Conservation (phyloP, 2,888 invertebrate species). For the Pteria penguin region DNA sequence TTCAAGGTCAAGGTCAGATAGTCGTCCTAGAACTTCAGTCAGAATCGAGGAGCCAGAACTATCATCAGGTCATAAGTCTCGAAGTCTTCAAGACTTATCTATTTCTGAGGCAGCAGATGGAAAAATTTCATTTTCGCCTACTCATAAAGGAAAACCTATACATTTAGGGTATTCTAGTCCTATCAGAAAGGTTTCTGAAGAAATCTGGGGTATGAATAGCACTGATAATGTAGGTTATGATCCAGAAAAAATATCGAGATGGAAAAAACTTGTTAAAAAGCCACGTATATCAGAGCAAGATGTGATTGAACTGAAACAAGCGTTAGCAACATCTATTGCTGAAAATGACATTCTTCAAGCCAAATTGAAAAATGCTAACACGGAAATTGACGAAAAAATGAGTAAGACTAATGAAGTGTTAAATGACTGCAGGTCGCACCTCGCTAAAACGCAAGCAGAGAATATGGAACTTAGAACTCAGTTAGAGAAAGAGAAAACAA, state of each 20-base stretch:
- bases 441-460: slow-evolving; percentile 69
- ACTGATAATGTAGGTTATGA: slow-evolving; percentile 61
- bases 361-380: slow-evolving; percentile 69
- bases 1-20: slow-evolving; percentile 41
- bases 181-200: slow-evolving; percentile 67
- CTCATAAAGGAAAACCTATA: slow-evolving; percentile 56
- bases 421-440: slow-evolving; percentile 70
- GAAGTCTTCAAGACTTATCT: slow-evolving; percentile 61
- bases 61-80: slow-evolving; percentile 46
- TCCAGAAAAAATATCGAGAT: slow-evolving; percentile 60
- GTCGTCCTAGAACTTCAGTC: slow-evolving; percentile 6
- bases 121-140: slow-evolving; percentile 57
- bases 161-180: slow-evolving; percentile 68
- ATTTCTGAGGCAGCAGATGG: slow-evolving; percentile 57
- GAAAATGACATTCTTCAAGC: slow-evolving; percentile 73
- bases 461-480: slow-evolving; percentile 68
- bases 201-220: slow-evolving; percentile 67
- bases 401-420: slow-evolving; percentile 69
- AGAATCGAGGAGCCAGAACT: slow-evolving; percentile 16
- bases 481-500: slow-evolving; percentile 64
- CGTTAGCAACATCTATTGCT: slow-evolving; percentile 70
- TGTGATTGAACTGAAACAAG: slow-evolving; percentile 71
- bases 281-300: slow-evolving; percentile 63
- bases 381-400: slow-evolving; percentile 70
- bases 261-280: slow-evolving; percentile 63